phyloP scores from a whole-genome alignment of 2,113 vertebrate species.

The Mormyrus iriodes region DNA sequence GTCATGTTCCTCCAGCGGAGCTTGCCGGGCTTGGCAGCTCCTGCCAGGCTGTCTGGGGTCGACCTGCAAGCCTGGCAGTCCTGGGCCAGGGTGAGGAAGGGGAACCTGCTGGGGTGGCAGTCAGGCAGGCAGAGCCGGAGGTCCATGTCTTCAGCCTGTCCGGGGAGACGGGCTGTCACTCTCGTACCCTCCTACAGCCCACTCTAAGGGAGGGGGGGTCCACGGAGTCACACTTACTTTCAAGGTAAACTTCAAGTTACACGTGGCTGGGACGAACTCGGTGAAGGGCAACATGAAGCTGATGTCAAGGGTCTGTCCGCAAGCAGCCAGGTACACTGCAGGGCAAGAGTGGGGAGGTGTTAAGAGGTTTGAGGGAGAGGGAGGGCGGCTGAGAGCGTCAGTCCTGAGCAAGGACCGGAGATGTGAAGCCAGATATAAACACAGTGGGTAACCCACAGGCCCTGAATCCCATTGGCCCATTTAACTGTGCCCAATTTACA shows the following conservation, averaged over 20 bases:
- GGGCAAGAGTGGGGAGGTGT: constrained; percentile 33
- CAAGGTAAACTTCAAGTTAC: constrained; percentile 83
- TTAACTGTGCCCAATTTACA: no score
- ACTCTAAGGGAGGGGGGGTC: background rate
- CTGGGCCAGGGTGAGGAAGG: constrained; percentile 89
- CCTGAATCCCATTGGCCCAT: no score
- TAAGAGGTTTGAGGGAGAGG: background rate
- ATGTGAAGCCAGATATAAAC: no score
- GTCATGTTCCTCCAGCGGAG: constrained; percentile 91
- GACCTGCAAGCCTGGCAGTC: constrained; percentile 80
- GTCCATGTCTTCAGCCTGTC: constrained; percentile 90
- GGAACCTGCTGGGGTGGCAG: constrained; percentile 92
- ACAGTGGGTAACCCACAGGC: no score
- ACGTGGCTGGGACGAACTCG: constrained; percentile 89
- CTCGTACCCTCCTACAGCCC: background rate
- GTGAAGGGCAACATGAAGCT: constrained; percentile 92
- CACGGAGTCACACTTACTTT: constrained; percentile 60
- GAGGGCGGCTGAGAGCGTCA: background rate
- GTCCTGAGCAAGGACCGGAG: no score
- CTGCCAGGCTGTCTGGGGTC: constrained; percentile 70
- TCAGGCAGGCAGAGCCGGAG: constrained; percentile 90
- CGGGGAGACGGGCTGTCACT: background rate
- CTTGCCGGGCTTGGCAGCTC: constrained; percentile 66
- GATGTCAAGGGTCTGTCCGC: constrained; percentile 91
- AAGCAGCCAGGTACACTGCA: constrained; percentile 93